Percentiles rank a stretch among this genome's conserved stretches.
phyloP scores from a whole-genome alignment of 1,140 invertebrate species.

The Propsilocerus akamusi region DNA sequence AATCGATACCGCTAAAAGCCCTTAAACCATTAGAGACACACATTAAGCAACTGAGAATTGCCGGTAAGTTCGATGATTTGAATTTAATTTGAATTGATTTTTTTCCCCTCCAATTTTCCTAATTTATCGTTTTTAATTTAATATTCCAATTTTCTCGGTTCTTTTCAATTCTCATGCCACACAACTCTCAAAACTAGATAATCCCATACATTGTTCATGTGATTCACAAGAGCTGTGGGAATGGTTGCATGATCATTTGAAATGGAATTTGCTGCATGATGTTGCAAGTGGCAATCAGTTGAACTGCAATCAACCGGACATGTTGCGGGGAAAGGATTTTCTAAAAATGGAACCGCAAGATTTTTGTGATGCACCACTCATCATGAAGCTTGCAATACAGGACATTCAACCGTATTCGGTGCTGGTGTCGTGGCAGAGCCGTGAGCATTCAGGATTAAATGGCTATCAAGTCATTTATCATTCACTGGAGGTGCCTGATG shows the following conservation, averaged over 20 bases:
- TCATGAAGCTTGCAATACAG: constrained; percentile 63
- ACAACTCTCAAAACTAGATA: constrained; percentile 32
- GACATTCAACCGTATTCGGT: constrained; percentile 78
- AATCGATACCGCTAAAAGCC: constrained; percentile 57
- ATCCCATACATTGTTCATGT: constrained; percentile 65
- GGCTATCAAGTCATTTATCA: constrained; percentile 77
- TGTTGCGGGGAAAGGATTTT: constrained; percentile 53
- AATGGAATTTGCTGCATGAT: constrained; percentile 34
- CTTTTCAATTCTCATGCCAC: not conserved
- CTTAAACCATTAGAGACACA: constrained; percentile 61
- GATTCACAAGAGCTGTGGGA: constrained; percentile 72
- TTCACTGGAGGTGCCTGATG: constrained; percentile 40
- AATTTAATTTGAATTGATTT: not conserved
- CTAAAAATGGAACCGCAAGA: constrained; percentile 54
- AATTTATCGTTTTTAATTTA: not conserved
- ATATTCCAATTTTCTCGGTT: not conserved
- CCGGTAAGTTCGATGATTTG: constrained; percentile 35
- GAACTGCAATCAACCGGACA: constrained; percentile 57
- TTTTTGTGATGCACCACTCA: constrained; percentile 63
- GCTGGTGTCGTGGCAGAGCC: constrained; percentile 71
- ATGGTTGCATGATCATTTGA: constrained; percentile 72
- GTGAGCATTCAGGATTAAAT: constrained; percentile 66
- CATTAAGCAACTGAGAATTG: constrained; percentile 49
- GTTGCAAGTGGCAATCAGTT: constrained; percentile 33
- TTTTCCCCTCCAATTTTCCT: not conserved